phyloP scores from a whole-genome alignment of 2,113 vertebrate species.

The Artemisiospiza belli region DNA sequence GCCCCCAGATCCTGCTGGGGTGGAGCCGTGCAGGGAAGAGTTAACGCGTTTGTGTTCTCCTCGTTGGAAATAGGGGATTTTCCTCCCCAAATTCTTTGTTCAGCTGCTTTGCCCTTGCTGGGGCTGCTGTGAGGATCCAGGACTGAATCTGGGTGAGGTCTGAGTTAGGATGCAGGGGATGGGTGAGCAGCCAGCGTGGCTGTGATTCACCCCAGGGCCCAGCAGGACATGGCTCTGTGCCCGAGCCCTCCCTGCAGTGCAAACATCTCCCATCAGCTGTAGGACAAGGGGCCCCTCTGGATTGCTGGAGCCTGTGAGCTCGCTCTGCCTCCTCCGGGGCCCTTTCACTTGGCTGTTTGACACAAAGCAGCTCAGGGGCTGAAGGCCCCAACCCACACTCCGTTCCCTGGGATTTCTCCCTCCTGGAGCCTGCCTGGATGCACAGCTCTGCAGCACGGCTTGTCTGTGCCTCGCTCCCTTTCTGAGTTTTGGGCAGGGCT shows the following conservation, averaged over 20 bases:
- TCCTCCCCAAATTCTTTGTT: constrained; percentile 6
- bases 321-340: not conserved
- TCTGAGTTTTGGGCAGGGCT: not conserved
- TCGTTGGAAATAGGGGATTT: constrained; percentile 25
- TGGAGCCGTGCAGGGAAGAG: not conserved
- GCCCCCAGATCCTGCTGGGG: not conserved
- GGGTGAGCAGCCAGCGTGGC: not conserved
- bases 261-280: not conserved
- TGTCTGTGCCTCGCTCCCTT: not conserved
- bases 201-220: constrained; percentile 9
- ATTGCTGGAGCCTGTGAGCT: not conserved
- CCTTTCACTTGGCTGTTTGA: not conserved
- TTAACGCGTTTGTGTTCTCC: not conserved
- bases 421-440: not conserved
- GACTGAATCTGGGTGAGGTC: not conserved
- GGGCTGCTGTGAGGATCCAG: not conserved
- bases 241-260: not conserved
- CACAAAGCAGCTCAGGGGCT: not conserved
- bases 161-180: not conserved
- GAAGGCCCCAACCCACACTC: not conserved
- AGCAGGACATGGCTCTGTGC: not conserved
- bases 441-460: fast-evolving
- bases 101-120: constrained; percentile 27
- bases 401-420: not conserved
- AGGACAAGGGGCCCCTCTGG: not conserved